phyloP scores from a whole-genome alignment of 2,888 invertebrate genomes.

The Chromoteleia sp. region DNA sequence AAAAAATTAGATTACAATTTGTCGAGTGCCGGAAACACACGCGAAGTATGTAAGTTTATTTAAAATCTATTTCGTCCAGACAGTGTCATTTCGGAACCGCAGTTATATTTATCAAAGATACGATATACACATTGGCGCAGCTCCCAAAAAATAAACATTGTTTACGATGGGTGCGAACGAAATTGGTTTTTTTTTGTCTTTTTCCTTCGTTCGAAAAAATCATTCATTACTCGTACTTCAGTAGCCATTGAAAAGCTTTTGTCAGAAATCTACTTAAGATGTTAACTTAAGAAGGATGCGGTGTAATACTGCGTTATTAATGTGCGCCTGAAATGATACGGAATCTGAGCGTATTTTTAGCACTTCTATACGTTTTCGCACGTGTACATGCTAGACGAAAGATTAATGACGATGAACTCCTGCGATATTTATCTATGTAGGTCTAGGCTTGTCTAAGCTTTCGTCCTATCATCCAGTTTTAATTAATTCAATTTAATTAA shows the following conservation, averaged over 20 bases:
- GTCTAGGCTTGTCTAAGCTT: slow-evolving; percentile 62
- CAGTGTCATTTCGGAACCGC: slow-evolving; percentile 60
- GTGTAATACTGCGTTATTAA: slow-evolving; percentile 38
- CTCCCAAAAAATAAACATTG: slow-evolving; percentile 53
- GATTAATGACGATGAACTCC: slow-evolving; percentile 66
- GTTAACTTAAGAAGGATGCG: slow-evolving; percentile 10
- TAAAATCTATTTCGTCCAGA: slow-evolving; percentile 61
- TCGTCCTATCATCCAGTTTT: slow-evolving; percentile 46
- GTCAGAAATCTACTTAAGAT: neutral
- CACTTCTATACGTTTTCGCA: slow-evolving; percentile 50
- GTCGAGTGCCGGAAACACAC: slow-evolving; percentile 49
- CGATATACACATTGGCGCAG: slow-evolving; percentile 35
- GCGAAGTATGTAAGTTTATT: slow-evolving; percentile 50
- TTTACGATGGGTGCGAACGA: slow-evolving; percentile 17
- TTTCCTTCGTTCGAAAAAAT: neutral
- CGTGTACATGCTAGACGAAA: slow-evolving; percentile 57
- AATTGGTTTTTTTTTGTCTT: neutral
- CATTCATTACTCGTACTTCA: neutral
- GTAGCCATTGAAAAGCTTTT: neutral
- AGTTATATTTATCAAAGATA: slow-evolving; percentile 56
- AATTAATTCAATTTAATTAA: slow-evolving; percentile 41
- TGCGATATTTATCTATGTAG: slow-evolving; percentile 65
- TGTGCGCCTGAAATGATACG: slow-evolving; percentile 40
- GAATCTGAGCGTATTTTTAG: slow-evolving; percentile 57
- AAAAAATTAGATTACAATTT: slow-evolving; percentile 21